Percentiles rank a stretch among this genome's conserved stretches.
Evolutionary conservation across 2,888 invertebrate species (phyloP).

Genomic region (Tetropium fuscum): DNA sequence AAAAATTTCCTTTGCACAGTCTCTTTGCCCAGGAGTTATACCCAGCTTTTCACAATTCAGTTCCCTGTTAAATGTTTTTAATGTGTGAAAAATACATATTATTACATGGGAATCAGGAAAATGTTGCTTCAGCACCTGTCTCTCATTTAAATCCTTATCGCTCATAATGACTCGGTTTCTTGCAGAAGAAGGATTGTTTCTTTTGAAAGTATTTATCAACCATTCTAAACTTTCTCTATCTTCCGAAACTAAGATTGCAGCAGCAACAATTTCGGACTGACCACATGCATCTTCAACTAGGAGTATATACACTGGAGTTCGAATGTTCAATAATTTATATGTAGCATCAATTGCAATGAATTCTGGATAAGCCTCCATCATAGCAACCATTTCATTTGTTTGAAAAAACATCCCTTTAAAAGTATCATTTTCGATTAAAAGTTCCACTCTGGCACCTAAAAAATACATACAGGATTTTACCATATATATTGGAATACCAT

Average conservation of each 20-base stretch:
- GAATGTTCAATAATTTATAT: conserved; percentile 6
- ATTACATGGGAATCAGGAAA: neutral
- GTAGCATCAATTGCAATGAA: conserved; percentile 4
- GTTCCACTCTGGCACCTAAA: neutral
- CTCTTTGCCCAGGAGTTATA: neutral
- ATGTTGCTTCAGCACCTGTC: neutral
- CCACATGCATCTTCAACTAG: conserved; percentile 1
- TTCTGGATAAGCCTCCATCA: conserved; percentile 3
- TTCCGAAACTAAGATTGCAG: neutral
- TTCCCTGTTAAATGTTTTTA: neutral
- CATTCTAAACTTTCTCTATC: conserved; percentile 1
- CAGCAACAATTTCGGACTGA: conserved; percentile 3
- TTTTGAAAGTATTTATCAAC: neutral
- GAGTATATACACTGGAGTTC: neutral
- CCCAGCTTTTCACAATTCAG: neutral
- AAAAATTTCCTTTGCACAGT: conserved; percentile 1
- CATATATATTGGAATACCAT: neutral
- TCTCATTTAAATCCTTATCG: neutral
- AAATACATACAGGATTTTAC: neutral
- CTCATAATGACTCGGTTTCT: neutral
- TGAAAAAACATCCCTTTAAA: neutral
- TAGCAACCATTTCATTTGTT: neutral
- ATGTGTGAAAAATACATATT: neutral
- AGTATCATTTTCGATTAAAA: neutral
- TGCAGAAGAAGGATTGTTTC: neutral